Percentiles rank a stretch among this genome's conserved stretches.
These are phyloP conservation scores for Phrynosoma platyrhinos DNA, from an alignment of 2,113 vertebrate species.

Conservation along the genomic window DNA sequence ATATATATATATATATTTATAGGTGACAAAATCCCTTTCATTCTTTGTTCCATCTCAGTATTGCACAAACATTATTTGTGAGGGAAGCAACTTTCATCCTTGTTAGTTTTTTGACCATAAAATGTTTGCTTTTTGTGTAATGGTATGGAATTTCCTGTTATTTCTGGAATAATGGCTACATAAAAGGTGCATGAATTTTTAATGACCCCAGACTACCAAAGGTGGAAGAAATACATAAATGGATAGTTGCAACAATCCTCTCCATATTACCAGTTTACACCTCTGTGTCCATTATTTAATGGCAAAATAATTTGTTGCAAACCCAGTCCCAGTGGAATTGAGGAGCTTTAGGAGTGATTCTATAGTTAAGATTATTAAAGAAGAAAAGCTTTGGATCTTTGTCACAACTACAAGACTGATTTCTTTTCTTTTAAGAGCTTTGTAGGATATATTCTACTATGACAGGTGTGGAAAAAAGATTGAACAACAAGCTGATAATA, in stretches of 20 bases:
- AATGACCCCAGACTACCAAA: not conserved
- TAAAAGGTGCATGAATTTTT: conserved; percentile 14
- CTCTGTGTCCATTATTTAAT: not conserved
- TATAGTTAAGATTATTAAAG: not conserved
- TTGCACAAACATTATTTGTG: not conserved
- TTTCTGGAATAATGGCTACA: conserved; percentile 33
- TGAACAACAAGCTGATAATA: not conserved
- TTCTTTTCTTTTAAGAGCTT: not conserved
- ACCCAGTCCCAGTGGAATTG: not conserved
- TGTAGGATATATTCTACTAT: not conserved
- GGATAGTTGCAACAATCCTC: not conserved
- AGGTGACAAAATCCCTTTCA: not conserved
- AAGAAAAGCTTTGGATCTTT: not conserved
- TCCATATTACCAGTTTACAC: not conserved
- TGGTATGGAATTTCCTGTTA: not conserved
- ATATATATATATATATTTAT: not conserved
- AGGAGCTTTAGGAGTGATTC: not conserved
- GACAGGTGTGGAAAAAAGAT: not conserved
- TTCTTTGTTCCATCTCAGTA: no score
- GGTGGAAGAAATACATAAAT: not conserved
- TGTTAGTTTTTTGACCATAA: not conserved
- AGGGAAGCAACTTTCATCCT: not conserved
- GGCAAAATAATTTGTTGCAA: not conserved
- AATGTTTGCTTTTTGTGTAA: conserved; percentile 3
- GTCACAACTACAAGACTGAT: not conserved